A percentile compares a stretch with the other conserved stretches of the same genome.
These are phyloP conservation scores for Stenurella melanura DNA, from an alignment of 2,888 invertebrate species.

Conservation along the genomic window DNA sequence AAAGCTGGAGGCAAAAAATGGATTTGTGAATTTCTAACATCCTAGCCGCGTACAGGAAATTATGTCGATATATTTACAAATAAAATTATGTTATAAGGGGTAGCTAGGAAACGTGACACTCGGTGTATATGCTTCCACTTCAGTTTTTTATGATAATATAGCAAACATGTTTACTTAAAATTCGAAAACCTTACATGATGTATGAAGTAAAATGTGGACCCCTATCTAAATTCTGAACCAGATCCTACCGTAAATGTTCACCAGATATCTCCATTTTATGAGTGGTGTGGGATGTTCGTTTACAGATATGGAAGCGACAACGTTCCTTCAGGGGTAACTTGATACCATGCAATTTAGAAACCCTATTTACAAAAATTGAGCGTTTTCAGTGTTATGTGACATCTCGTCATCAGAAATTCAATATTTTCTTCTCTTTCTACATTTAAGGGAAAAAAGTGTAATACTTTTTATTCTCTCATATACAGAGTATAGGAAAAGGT, in stretches of 20 bases:
- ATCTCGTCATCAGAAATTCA: background rate
- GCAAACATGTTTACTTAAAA: background rate
- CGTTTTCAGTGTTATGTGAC: background rate
- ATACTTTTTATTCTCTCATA: no score
- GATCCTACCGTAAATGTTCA: background rate
- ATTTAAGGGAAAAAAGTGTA: background rate
- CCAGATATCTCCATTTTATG: background rate
- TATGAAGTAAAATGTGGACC: background rate
- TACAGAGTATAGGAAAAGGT: no score
- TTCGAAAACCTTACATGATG: background rate
- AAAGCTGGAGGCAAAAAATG: no score
- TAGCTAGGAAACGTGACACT: no score
- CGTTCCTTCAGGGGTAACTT: background rate
- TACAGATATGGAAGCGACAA: background rate
- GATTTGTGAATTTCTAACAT: no score
- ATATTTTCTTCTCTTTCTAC: background rate
- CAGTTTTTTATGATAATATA: background rate
- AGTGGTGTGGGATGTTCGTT: background rate
- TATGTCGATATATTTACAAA: no score
- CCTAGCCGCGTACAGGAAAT: no score
- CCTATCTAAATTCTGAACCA: background rate
- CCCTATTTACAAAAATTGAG: background rate
- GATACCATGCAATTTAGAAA: constrained; percentile 2
- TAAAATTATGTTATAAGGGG: no score
- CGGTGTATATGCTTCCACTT: background rate